Conservation (phyloP, 2,797 vertebrate species). For the Pseudochromis fuscus region DNA sequence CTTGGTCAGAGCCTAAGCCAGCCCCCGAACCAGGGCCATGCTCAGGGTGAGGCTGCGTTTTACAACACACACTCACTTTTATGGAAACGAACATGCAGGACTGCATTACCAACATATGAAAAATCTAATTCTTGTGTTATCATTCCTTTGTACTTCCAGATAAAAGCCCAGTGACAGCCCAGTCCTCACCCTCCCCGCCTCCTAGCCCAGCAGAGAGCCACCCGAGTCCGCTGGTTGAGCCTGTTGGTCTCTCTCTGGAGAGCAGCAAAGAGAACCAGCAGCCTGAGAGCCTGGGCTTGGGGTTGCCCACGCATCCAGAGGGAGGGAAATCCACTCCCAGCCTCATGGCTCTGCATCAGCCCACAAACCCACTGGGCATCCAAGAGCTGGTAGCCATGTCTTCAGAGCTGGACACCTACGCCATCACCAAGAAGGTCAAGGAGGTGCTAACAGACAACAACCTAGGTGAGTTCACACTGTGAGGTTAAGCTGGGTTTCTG, state of each 20-base stretch:
- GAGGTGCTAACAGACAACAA: constrained; percentile 99
- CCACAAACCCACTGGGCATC: constrained; percentile 89
- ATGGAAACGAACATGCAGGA: background rate
- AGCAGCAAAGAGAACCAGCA: constrained; percentile 99
- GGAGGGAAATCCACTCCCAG: constrained; percentile 85
- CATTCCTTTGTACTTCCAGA: constrained; percentile 62
- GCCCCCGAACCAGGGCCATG: constrained; percentile 75
- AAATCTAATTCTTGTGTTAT: background rate
- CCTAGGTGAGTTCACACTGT: constrained; percentile 85
- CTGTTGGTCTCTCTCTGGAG: constrained; percentile 89
- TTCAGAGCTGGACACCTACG: constrained; percentile 94
- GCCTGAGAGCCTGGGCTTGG: constrained; percentile 85
- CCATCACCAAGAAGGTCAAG: constrained; percentile 98
- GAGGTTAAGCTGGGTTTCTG: background rate
- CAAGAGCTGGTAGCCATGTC: constrained; percentile 98
- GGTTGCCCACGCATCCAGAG: constrained; percentile 72
- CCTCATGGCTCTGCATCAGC: constrained; percentile 77
- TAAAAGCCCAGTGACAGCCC: constrained; percentile 88
- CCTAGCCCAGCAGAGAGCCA: constrained; percentile 89
- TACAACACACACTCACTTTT: constrained; percentile 6
- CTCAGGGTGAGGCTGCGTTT: constrained; percentile 74
- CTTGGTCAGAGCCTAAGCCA: constrained; percentile 91
- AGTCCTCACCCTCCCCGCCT: constrained; percentile 92
- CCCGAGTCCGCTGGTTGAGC: constrained; percentile 89
- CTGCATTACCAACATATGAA: background rate